These are phyloP conservation scores for Thaumatotibia leucotreta DNA, from an alignment of 1,140 invertebrate species.

Conservation along the genomic window DNA sequence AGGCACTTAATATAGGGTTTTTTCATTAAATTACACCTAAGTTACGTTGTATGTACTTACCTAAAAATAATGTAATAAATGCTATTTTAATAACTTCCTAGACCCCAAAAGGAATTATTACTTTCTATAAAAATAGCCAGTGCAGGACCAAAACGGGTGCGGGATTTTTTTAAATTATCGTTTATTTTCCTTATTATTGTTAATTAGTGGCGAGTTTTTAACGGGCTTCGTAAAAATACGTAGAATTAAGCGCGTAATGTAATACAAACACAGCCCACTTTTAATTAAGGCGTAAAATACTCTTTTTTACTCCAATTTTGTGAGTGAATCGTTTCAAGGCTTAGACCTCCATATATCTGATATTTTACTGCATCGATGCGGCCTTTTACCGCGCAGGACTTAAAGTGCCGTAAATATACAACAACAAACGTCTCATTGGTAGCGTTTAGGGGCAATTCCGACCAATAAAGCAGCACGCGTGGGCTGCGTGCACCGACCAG, in stretches of 20 bases:
- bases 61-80: no score
- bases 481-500: conserved; percentile 49
- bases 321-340: conserved; percentile 24
- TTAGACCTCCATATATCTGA: conserved; percentile 41
- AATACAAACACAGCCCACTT: conserved; percentile 20
- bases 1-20: no score
- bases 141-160: background rate
- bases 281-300: conserved; percentile 4
- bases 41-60: no score
- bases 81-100: no score
- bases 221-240: background rate
- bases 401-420: conserved; percentile 62
- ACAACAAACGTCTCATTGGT: conserved; percentile 62
- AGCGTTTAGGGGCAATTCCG: conserved; percentile 69
- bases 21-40: no score
- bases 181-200: background rate
- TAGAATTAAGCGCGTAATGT: background rate
- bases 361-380: conserved; percentile 47
- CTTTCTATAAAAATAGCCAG: background rate
- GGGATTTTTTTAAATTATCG: background rate
- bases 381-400: conserved; percentile 44
- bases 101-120: no score
- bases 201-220: background rate
- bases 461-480: conserved; percentile 65
- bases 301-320: conserved; percentile 24